These are phyloP conservation scores for Calidris pygmaea DNA, from an alignment of 2,113 vertebrate species.

Conservation along the genomic window DNA sequence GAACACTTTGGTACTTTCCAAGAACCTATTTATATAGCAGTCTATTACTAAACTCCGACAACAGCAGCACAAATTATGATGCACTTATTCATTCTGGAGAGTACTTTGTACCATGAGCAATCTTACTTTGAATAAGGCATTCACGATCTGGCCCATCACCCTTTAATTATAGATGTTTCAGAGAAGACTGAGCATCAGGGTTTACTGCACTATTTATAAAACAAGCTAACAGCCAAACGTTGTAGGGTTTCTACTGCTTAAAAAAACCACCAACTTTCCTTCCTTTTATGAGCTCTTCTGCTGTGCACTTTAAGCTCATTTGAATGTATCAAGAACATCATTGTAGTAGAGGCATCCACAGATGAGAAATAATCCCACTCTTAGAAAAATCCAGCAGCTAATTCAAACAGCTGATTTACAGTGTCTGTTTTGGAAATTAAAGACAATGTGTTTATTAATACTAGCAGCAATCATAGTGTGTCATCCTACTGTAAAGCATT, in stretches of 20 bases:
- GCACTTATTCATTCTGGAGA: conserved; percentile 53
- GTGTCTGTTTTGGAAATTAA: conserved; percentile 1
- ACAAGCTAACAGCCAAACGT: background rate
- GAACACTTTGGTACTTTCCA: conserved; percentile 62
- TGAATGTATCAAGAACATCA: background rate
- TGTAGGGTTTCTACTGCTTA: background rate
- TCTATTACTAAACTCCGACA: conserved; percentile 62
- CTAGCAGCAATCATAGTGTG: background rate
- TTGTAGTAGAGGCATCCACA: background rate
- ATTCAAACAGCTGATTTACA: background rate
- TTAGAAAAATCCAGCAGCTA: background rate
- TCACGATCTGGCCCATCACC: conserved; percentile 47
- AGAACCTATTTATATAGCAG: conserved; percentile 54
- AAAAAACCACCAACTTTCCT: background rate
- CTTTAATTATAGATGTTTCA: conserved; percentile 64
- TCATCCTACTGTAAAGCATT: background rate
- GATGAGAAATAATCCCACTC: background rate
- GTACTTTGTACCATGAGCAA: conserved; percentile 18
- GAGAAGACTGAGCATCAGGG: conserved; percentile 20
- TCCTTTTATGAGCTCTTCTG: background rate
- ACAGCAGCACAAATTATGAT: conserved; percentile 53
- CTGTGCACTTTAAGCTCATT: background rate
- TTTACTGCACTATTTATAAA: conserved; percentile 61
- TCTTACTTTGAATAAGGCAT: conserved; percentile 49
- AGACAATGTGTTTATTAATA: background rate